Conservation (phyloP, 1,140 invertebrate species). For the Trichogramma pretiosum region DNA sequence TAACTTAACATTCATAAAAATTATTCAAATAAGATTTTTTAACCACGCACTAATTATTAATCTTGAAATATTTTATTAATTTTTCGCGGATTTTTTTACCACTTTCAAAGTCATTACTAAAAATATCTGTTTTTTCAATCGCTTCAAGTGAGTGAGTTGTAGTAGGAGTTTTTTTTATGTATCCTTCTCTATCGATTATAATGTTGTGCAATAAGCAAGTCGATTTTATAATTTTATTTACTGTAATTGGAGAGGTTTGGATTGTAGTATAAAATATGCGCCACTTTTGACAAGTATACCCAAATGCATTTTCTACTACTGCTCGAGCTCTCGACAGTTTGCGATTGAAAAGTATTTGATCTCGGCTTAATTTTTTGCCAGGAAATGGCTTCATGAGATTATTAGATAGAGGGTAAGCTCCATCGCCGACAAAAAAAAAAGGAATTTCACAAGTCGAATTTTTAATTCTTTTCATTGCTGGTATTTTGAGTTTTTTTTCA, state of each 20-base stretch:
- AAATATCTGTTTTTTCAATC: background rate
- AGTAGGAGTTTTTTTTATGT: background rate
- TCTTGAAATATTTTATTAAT: background rate
- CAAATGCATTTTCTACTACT: background rate
- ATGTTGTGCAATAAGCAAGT: background rate
- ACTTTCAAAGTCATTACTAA: background rate
- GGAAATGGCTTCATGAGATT: background rate
- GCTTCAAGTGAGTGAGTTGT: background rate
- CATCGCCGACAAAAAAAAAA: background rate
- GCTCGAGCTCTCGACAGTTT: background rate
- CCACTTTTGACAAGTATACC: background rate
- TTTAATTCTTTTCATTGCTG: background rate
- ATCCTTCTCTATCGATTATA: background rate
- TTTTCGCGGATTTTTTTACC: background rate
- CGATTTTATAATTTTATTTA: background rate
- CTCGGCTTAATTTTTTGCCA: background rate
- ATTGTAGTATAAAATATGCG: background rate
- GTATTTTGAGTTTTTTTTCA: background rate
- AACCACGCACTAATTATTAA: no score
- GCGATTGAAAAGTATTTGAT: background rate
- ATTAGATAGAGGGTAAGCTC: background rate
- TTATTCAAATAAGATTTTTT: no score
- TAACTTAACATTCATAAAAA: no score
- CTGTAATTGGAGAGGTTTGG: background rate
- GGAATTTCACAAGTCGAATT: background rate